These are phyloP conservation scores for Cynaeus angustus DNA, from an alignment of 2,888 invertebrate genomes.

Conservation along the genomic window DNA sequence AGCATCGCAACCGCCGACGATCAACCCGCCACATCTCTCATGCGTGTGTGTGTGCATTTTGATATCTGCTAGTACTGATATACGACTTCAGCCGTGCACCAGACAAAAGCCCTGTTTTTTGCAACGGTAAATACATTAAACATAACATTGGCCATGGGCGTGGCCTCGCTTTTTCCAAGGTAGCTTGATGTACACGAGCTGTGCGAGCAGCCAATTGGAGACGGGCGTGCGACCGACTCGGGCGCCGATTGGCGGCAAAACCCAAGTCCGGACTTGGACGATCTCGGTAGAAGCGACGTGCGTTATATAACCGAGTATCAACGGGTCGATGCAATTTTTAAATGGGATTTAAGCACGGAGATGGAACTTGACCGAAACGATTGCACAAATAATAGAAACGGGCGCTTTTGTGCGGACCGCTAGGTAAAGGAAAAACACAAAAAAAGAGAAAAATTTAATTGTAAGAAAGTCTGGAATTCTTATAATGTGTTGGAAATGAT, in stretches of 20 bases:
- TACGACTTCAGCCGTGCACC: conserved; percentile 60
- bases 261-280: not conserved
- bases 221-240: conserved; percentile 36
- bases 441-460: conserved; percentile 1
- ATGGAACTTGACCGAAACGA: not conserved
- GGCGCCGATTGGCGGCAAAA: conserved; percentile 54
- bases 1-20: conserved; percentile 10
- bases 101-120: conserved; percentile 68
- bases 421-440: not conserved
- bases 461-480: conserved; percentile 10
- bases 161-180: conserved; percentile 63
- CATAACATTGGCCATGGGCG: conserved; percentile 67
- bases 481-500: conserved; percentile 16
- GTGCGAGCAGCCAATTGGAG: conserved; percentile 58
- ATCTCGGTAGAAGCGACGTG: conserved; percentile 50
- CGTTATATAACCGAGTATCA: conserved; percentile 43
- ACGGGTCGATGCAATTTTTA: conserved; percentile 7
- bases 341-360: not conserved
- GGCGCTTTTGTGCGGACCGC: not conserved
- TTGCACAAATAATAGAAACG: conserved; percentile 1
- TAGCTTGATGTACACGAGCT: conserved; percentile 62
- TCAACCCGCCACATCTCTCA: conserved; percentile 21
- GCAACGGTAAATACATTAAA: conserved; percentile 69
- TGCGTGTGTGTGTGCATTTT: conserved; percentile 41
- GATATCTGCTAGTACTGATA: conserved; percentile 56